Evolutionary conservation across 2,113 vertebrate genomes (phyloP).

Genomic region (Percina caprodes): DNA sequence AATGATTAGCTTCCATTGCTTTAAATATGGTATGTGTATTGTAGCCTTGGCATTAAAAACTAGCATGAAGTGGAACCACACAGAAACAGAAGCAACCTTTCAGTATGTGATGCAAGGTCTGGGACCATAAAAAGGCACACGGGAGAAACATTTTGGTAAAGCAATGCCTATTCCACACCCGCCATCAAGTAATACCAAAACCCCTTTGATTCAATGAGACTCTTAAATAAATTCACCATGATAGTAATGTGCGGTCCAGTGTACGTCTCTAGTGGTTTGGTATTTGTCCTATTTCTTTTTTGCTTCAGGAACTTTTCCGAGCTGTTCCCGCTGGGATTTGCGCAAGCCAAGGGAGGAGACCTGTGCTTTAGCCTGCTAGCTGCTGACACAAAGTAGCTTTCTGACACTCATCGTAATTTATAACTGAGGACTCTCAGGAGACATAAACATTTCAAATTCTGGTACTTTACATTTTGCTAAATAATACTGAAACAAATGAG

Average conservation of each 20-base stretch:
- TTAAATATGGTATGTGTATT: constrained; percentile 7
- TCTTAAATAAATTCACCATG: constrained; percentile 34
- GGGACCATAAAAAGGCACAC: constrained; percentile 47
- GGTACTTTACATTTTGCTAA: background rate
- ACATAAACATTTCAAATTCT: constrained; percentile 1
- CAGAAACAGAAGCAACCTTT: background rate
- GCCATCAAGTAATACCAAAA: constrained; percentile 25
- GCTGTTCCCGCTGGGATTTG: constrained; percentile 23
- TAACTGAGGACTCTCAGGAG: background rate
- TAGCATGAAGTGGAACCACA: constrained; percentile 5
- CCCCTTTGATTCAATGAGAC: constrained; percentile 21
- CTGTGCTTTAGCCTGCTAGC: constrained; percentile 46
- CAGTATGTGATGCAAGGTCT: background rate
- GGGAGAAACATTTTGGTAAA: constrained; percentile 30
- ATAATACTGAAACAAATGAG: background rate
- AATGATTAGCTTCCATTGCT: background rate
- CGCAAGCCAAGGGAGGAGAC: constrained; percentile 6
- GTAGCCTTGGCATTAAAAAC: background rate
- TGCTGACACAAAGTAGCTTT: constrained; percentile 10
- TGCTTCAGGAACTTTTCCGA: background rate
- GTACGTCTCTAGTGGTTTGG: constrained; percentile 47
- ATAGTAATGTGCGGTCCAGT: constrained; percentile 54
- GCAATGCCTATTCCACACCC: background rate
- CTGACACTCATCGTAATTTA: background rate
- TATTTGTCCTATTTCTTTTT: background rate